Base-by-base conservation (phyloP, 2,797 vertebrate genomes). In the Pangasius krempfi region DNA sequence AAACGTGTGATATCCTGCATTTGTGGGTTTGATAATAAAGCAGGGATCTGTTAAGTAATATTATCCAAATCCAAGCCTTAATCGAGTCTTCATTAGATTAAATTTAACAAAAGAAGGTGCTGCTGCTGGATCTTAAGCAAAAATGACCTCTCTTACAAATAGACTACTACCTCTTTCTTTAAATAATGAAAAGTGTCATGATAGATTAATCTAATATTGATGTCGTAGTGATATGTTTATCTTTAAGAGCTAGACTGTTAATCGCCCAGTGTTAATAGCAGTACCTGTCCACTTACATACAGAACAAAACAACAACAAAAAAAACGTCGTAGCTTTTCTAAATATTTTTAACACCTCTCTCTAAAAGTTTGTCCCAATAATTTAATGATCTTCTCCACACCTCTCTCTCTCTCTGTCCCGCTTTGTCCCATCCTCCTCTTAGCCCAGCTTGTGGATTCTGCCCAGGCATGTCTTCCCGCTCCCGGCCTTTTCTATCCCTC, bases 401-500 rank as follows among this genome's bases (percentile, higher is more conserved):
- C 89, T 87, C 62, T 88, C 52, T 60, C 33, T 87, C 90, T 68
- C 50, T 86, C 76, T 88, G 87, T 90, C 76, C 87, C 84, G 81
- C 83, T 58, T 91, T 72, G 90, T 91, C 89, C 91, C 94, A 91
- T 94, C 94, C 94, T 95, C 92, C 91, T 95, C 92, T 89, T 60
- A 90, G 92, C 92, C 64, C 86, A 75, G 86, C 88, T 86, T 86
- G 91, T 93, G 94, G 92, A 93, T 94, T 95, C 94, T 96, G 96
- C 92, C 92, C 93, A 93, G 91, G 88, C 88, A 94, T 95, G 95
- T 95, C 94, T 95, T 93, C 89, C 91, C 89, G 78, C 92, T 93
- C 93, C 91, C 92, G 92, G 95, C 95, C 96, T 96, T 97, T 96
- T 97, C 96, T 96, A 97, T 95, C 90, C 47, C 80, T 86, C 91